Evolutionary conservation across 1,140 invertebrate species (phyloP), one percentile per base, ranked within the genome.

Genomic region (Ceratina japonica): DNA sequence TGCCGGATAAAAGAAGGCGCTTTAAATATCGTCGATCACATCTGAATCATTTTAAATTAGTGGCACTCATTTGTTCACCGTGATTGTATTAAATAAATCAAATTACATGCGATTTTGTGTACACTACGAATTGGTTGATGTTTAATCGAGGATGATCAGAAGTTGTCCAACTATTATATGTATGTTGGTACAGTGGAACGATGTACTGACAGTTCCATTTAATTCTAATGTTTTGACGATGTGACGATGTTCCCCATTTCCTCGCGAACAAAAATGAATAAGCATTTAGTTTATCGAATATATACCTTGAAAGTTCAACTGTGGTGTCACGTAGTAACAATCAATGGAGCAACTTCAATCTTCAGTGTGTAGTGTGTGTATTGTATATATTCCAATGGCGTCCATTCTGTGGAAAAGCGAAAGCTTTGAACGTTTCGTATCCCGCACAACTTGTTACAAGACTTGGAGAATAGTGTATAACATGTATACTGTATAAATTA

Each of bases 301-400:
- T 72, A 24, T 78, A 78, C 75, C 75, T 78, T 72, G 24, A 72
- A 56, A 72, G 10, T 56, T 81, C 27, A 44, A 52, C 0, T 49
- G 37, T 51, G 44, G 22, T 31, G 27, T 58, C 20, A 22, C 52
- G 44, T 63, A 58, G 44, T 63, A 77, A 66, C 64, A 59, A 68
- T 61, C 64, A 59, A 68, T 61, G 68, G 20, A 49, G 24, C 3
- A 54, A 63, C 44, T 62, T 62, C 72, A 66, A 61, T 44, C 37
- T 44, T 44, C 37, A 10, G 10, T 44, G 37, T 44, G 37, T 54
- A n/a, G n/a, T n/a, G n/a, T n/a, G n/a, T n/a, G n/a, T n/a, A n/a
- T n/a, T n/a, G 56, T 77, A 76, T 52, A 10, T 44, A 44, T 82
- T 64, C 5, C 75, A 49, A 72, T 54, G 52, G 74, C 27, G 73